phyloP scores from a whole-genome alignment of 37 sponge, comb jelly and placozoan genomes.

The Spongilla lacustris region DNA sequence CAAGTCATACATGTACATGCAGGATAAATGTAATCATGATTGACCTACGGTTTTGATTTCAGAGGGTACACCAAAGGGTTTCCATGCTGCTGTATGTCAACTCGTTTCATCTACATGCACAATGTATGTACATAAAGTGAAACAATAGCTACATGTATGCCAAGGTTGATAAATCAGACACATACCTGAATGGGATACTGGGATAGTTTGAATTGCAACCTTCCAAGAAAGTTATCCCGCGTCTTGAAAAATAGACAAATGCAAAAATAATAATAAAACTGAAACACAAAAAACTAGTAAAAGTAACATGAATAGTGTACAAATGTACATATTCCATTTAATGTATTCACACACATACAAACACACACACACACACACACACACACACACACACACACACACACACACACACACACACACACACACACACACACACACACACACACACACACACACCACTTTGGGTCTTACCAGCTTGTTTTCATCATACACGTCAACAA shows the following conservation, averaged over 20 bases:
- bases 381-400: too few species aligned
- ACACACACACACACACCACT: neutral
- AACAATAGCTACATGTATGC: too few species aligned
- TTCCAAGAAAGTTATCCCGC: conserved; percentile 77
- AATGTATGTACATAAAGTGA: too few species aligned
- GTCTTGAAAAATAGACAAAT: conserved; percentile 48
- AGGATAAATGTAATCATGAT: neutral
- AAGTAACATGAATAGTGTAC: too few species aligned
- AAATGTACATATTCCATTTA: too few species aligned
- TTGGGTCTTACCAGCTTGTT: conserved; percentile 58
- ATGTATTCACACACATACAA: neutral
- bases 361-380: neutral
- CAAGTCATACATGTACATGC: neutral
- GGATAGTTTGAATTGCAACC: conserved; percentile 54
- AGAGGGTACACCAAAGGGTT: conserved; percentile 31
- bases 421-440: too few species aligned
- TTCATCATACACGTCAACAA: conserved; percentile 83
- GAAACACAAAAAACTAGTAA: too few species aligned
- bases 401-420: too few species aligned
- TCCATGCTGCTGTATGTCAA: conserved; percentile 10
- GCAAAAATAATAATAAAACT: neutral
- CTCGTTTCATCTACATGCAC: conserved; percentile 38
- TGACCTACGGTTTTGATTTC: conserved; percentile 10
- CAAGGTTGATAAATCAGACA: neutral
- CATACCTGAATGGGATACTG: conserved; percentile 52